Evolutionary conservation across 1,140 invertebrate species (phyloP).

Genomic region (Mercenaria mercenaria): DNA sequence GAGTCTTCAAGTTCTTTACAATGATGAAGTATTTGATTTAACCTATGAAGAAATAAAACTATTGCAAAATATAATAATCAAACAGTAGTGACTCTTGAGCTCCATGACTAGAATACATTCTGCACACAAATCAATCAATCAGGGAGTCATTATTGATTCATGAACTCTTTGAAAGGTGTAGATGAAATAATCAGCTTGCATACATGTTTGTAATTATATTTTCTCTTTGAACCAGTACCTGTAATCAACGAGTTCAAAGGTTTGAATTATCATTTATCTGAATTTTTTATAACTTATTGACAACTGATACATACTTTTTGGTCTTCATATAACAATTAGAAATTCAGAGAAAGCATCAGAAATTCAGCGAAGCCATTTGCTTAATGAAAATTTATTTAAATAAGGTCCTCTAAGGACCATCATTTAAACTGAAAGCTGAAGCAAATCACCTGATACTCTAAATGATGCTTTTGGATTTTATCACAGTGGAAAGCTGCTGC

Average conservation of each 20-base stretch:
- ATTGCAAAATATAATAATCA: no score
- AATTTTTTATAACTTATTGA: slow-evolving; percentile 24
- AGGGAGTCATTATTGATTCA: slow-evolving; percentile 53
- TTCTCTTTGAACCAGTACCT: slow-evolving; percentile 34
- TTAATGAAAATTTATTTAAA: no score
- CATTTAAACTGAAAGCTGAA: no score
- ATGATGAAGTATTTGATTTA: no score
- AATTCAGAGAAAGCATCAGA: background rate
- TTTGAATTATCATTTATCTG: background rate
- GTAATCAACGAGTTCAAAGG: slow-evolving; percentile 11
- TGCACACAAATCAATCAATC: slow-evolving; percentile 10
- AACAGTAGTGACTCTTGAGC: no score
- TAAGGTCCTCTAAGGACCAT: no score
- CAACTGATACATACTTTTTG: background rate
- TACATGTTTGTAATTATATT: slow-evolving; percentile 43
- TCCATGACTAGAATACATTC: background rate
- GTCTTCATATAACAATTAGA: no score
- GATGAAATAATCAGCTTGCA: slow-evolving; percentile 21
- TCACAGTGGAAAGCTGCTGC: no score
- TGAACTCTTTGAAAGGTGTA: background rate
- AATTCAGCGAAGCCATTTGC: background rate
- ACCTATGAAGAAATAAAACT: no score
- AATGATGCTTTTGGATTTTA: no score
- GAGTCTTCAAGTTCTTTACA: no score
- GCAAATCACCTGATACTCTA: no score